phyloP scores from a whole-genome alignment of 2,797 vertebrate species.

The Dryobates pubescens region DNA sequence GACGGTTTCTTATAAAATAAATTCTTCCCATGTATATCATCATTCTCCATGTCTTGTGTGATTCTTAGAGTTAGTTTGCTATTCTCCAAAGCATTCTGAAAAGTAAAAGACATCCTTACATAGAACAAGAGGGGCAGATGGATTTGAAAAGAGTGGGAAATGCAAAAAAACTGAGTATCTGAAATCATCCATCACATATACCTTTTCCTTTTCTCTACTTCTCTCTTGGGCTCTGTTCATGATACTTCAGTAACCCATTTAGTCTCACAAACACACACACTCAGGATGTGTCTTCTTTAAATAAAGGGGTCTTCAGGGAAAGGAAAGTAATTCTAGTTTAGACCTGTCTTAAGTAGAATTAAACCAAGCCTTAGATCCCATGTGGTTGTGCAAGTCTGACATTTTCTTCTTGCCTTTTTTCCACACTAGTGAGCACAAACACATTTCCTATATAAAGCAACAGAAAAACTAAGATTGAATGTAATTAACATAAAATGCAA shows the following conservation, averaged over 20 bases:
- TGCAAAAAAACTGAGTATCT: neutral
- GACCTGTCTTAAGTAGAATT: conserved; percentile 37
- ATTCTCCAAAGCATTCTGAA: neutral
- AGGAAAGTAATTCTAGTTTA: conserved; percentile 31
- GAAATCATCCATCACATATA: neutral
- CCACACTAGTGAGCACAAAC: neutral
- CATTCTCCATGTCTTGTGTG: neutral
- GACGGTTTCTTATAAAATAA: neutral
- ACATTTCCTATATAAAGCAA: conserved; percentile 14
- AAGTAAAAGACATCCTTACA: neutral
- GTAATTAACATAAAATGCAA: conserved; percentile 66
- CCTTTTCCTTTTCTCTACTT: neutral
- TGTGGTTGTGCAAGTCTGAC: conserved; percentile 5
- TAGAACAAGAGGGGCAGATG: neutral
- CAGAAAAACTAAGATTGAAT: conserved; percentile 53
- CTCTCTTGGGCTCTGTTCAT: neutral
- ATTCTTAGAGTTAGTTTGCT: neutral
- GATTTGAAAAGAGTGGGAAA: neutral
- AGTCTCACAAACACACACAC: neutral
- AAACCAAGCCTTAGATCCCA: conserved; percentile 31
- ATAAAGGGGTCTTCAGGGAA: neutral
- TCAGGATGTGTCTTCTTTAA: neutral
- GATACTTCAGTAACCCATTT: neutral
- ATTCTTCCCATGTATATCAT: neutral
- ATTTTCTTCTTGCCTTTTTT: conserved; percentile 34